Conservation (phyloP, 1,140 invertebrate species). For the Drosophila leontia region DNA sequence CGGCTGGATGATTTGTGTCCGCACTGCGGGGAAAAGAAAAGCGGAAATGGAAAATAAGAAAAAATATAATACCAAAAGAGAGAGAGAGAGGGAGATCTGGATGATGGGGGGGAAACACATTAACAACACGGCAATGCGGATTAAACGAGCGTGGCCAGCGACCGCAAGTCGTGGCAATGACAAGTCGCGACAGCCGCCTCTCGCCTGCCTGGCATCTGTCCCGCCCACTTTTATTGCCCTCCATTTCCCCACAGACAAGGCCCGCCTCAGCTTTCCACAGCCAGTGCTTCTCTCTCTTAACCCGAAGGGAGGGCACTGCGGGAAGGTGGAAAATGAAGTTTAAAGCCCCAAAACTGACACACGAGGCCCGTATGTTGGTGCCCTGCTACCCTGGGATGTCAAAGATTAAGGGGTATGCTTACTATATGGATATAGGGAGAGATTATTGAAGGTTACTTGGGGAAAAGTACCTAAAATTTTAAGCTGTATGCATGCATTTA, state of each 20-base stretch:
- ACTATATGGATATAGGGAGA: neutral
- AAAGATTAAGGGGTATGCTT: neutral
- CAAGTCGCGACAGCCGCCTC: slow-evolving; percentile 36
- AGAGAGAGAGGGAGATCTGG: neutral
- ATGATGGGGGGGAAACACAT: slow-evolving; percentile 26
- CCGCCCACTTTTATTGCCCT: slow-evolving; percentile 37
- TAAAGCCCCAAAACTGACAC: slow-evolving; percentile 40
- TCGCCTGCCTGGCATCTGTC: neutral
- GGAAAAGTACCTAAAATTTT: neutral
- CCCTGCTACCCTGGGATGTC: neutral
- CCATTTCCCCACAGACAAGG: neutral
- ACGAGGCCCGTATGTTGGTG: slow-evolving; percentile 11
- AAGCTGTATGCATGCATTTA: neutral
- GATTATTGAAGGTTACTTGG: neutral
- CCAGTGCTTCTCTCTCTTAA: neutral
- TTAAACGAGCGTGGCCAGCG: slow-evolving; percentile 49
- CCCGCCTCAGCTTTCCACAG: too few relatives aligned
- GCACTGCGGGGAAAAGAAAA: slow-evolving; percentile 87
- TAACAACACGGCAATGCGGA: slow-evolving; percentile 65
- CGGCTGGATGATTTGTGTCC: slow-evolving; percentile 96
- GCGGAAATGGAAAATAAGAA: slow-evolving; percentile 4
- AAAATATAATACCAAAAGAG: neutral
- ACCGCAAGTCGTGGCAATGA: slow-evolving; percentile 51
- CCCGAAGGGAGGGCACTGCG: neutral
- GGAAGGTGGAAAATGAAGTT: slow-evolving; percentile 55